phyloP scores from a whole-genome alignment of 2,113 vertebrate species.

The Epinephelus moara region DNA sequence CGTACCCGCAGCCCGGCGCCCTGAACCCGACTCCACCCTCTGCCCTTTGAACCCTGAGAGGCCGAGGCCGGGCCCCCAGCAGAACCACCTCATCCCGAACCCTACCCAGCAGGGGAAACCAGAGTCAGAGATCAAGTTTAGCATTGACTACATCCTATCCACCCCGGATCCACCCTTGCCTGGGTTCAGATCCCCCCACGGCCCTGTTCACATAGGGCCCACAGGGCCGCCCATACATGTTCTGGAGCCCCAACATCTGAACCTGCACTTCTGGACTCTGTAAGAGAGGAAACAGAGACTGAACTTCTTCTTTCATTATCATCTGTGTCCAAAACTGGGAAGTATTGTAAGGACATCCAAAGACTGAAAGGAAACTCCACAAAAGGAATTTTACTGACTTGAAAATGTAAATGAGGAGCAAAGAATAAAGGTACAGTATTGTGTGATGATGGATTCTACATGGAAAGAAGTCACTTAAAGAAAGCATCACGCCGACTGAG shows the following conservation, averaged over 20 bases:
- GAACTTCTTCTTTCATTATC: background rate
- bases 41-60: conserved; percentile 77
- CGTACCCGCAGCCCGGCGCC: conserved; percentile 41
- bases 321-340: conserved; percentile 39
- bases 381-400: conserved; percentile 36
- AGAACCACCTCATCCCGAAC: conserved; percentile 64
- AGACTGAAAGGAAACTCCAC: conserved; percentile 20
- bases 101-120: conserved; percentile 82
- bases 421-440: conserved; percentile 50
- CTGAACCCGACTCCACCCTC: conserved; percentile 81
- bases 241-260: conserved; percentile 87
- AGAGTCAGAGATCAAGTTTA: conserved; percentile 95
- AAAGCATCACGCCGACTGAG: conserved; percentile 9
- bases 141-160: conserved; percentile 98
- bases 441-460: conserved; percentile 26
- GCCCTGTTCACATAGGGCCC: conserved; percentile 59
- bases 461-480: background rate
- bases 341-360: conserved; percentile 26
- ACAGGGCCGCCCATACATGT: conserved; percentile 79
- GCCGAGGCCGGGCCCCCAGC: conserved; percentile 65
- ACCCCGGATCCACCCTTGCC: conserved; percentile 90
- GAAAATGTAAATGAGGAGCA: conserved; percentile 41
- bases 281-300: conserved; percentile 64
- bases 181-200: conserved; percentile 80
- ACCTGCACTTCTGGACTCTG: conserved; percentile 91